phyloP scores from a whole-genome alignment of 2,888 invertebrate genomes.

The Epirrita christyi region DNA sequence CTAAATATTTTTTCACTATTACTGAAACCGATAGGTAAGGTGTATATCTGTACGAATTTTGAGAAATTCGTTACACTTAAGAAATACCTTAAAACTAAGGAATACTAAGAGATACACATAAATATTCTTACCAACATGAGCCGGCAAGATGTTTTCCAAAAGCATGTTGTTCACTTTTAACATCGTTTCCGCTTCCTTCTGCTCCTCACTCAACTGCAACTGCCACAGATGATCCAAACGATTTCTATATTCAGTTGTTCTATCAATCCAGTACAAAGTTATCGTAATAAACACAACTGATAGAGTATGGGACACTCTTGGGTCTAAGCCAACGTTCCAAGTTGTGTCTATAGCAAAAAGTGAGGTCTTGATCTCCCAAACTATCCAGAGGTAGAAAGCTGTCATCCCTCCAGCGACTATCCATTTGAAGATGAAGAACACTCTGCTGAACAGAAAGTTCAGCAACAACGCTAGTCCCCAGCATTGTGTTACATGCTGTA shows the following conservation, averaged over 20 bases:
- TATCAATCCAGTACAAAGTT: slow-evolving; percentile 93
- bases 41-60: too few relatives aligned
- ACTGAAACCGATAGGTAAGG: too few relatives aligned
- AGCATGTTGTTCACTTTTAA: slow-evolving; percentile 95
- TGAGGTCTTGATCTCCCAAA: slow-evolving; percentile 86
- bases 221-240: slow-evolving; percentile 92
- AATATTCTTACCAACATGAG: slow-evolving; percentile 91
- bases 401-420: slow-evolving; percentile 87
- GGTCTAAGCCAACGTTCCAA: slow-evolving; percentile 88
- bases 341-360: slow-evolving; percentile 86
- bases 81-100: too few relatives aligned
- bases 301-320: slow-evolving; percentile 89
- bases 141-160: slow-evolving; percentile 96
- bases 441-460: slow-evolving; percentile 93
- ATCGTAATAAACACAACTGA: slow-evolving; percentile 89
- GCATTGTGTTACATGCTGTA: slow-evolving; percentile 91
- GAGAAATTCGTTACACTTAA: too few relatives aligned
- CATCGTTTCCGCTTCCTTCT: slow-evolving; percentile 93
- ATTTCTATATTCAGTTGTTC: slow-evolving; percentile 95
- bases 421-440: slow-evolving; percentile 93
- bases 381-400: slow-evolving; percentile 87
- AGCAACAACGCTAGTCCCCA: slow-evolving; percentile 87
- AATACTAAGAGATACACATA: too few relatives aligned
- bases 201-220: slow-evolving; percentile 90
- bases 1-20: too few relatives aligned